phyloP scores from a whole-genome alignment of 2,113 vertebrate species.

The chimpanzee (Pan troglodytes) region NHGRI_mPanTro3-v2.1_pri NC_072413.2:14836001-14836500 shows the following conservation, averaged over 20 bases:
- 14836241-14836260: not conserved
- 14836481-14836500: too few relatives aligned
- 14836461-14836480: too few relatives aligned
- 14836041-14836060: too few relatives aligned
- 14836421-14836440: too few relatives aligned
- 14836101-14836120: too few relatives aligned
- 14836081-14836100: too few relatives aligned
- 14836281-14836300: not conserved
- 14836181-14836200: not conserved
- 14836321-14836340: not conserved
- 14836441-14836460: too few relatives aligned
- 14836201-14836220: not conserved
- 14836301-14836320: not conserved
- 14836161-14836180: not conserved
- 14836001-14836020: too few relatives aligned
- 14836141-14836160: not conserved
- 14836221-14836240: too few relatives aligned
- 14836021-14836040: too few relatives aligned
- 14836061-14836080: too few relatives aligned
- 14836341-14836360: not conserved
- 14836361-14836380: not conserved
- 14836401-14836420: too few relatives aligned
- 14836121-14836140: not conserved
- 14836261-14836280: not conserved
- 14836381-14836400: not conserved